Evolutionary conservation across 1,140 invertebrate species (phyloP), one percentile per base, ranked within the genome.

Genomic region (Cyrtorhinus lividipennis): DNA sequence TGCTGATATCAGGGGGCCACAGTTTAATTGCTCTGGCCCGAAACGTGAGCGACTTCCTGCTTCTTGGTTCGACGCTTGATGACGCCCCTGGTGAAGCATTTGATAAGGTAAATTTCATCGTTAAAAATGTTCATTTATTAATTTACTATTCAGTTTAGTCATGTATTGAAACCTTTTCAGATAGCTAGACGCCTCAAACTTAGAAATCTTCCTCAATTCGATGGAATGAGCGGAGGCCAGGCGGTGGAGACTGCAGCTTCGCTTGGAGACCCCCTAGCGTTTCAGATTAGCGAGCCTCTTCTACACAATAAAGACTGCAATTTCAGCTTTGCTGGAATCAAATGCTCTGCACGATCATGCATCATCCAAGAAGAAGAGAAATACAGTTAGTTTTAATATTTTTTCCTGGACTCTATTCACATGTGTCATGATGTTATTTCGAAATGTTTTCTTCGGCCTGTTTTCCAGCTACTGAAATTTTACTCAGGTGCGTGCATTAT

Each of bases 1-100:
- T 97, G 10, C 75, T 98, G 1, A 84, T 94, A 64, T 97, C 93
- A 70, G 92, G 92, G 62, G 94, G 94, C 8, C 92, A 98, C 72
- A 88, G 88, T 75, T 76, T 96, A 56, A 70, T 98, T 61, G 83
- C 84, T 44, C 69, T 96, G 18, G 92, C 84, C 1, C 77, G 84
- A 71, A 79, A 78, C 71, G 78, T 92, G 20, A 78, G 88, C 64
- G 78, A 88, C 44, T 94, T 94, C 77, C 73, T 83, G 12, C 73
- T 92, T 44, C 76, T 97, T 12, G 94, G 94, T 2, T 74, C 83
- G 66, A 81, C 79, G 38, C 65, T 86, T 20, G 92, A 97, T 76
- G 84, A 89, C 78, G 82, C 94, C 56, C 92, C 93, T 24, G 95
- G 95, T 58, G 67, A 68, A 66, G 65, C 62, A 22, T 66, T 69